Evolutionary conservation across 2,888 invertebrate genomes (phyloP).

Genomic region (Helobdella robusta): DNA sequence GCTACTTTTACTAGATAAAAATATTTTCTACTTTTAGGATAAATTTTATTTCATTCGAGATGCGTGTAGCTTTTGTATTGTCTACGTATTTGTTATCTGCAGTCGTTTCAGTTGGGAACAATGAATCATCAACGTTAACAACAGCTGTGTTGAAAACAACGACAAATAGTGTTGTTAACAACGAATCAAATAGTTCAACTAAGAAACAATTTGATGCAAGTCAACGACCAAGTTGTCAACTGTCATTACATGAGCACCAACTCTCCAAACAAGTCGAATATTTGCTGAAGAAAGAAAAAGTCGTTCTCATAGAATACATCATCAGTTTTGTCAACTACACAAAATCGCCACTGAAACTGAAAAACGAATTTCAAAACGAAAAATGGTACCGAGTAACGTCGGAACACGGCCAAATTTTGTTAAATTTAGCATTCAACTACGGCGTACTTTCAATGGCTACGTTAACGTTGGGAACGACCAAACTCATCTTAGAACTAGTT

Average conservation of each 20-base stretch:
- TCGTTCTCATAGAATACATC: slow-evolving; percentile 33
- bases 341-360: slow-evolving; percentile 29
- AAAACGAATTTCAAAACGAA: slow-evolving; percentile 28
- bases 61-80: no score
- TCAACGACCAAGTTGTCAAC: not conserved
- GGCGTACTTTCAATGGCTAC: slow-evolving; percentile 45
- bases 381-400: slow-evolving; percentile 37
- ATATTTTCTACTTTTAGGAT: no score
- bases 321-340: slow-evolving; percentile 30
- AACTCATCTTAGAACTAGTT: slow-evolving; percentile 37
- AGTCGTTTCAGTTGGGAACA: no score
- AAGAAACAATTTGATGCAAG: slow-evolving; percentile 8
- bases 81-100: no score
- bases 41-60: no score
- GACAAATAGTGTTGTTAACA: no score
- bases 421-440: slow-evolving; percentile 46
- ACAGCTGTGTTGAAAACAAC: no score
- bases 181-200: no score
- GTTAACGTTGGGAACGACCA: slow-evolving; percentile 41
- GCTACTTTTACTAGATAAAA: no score
- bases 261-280: slow-evolving; percentile 8
- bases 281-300: slow-evolving; percentile 25
- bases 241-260: slow-evolving; percentile 3
- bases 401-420: slow-evolving; percentile 43
- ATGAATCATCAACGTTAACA: no score